Base-by-base conservation (phyloP, 2,797 vertebrate species). In the Centropyge bicolor region DNA sequence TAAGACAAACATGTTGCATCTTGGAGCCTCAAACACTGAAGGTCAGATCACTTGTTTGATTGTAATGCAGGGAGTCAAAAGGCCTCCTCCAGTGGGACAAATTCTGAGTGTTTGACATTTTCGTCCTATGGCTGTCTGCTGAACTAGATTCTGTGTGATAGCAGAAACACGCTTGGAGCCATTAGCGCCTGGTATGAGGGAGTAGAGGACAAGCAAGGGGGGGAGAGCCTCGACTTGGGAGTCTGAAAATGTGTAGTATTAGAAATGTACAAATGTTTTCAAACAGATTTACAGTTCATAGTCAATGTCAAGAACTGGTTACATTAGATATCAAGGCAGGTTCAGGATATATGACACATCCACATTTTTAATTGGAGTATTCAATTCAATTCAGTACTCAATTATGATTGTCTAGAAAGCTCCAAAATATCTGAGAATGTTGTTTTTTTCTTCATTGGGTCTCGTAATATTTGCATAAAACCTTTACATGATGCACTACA, bases 21-120 rank as follows among this genome's bases (percentile, higher is more conserved):
- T 55, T 10, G 3, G 48, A 61, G n/a, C 22, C 10, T 59, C 11
- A 54, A 51, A 78, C 52, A 27, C n/a, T 64, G 49, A 77, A 87
- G 72, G 74, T 86, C 76, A 81, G 40, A 79, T 55, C 57, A 81
- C 64, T 75, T 56, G 40, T 85, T 73, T 77, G 59, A 82, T 85
- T 81, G 40, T 81, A 72, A 82, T 31, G 24, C 35, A 70, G 45
- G 17, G 59, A 79, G 56, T 70, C 38, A 70, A 84, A 77, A 71
- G 43, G 67, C 7, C 17, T 76, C 65, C 57, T 79, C 46, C 74
- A 38, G 17, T 54, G 55, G 57, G 81, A 77, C 46, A 38, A 43
- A 66, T 19, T 51, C 49, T 68, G 70, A 75, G 70, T 49, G 54
- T 74, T 65, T 84, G 79, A 81, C 79, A 74, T 86, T 80, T 70